Evolutionary conservation across 2,888 invertebrate genomes (phyloP), one percentile per base, ranked within the genome.

Genomic region (Sepiola atlantica): DNA sequence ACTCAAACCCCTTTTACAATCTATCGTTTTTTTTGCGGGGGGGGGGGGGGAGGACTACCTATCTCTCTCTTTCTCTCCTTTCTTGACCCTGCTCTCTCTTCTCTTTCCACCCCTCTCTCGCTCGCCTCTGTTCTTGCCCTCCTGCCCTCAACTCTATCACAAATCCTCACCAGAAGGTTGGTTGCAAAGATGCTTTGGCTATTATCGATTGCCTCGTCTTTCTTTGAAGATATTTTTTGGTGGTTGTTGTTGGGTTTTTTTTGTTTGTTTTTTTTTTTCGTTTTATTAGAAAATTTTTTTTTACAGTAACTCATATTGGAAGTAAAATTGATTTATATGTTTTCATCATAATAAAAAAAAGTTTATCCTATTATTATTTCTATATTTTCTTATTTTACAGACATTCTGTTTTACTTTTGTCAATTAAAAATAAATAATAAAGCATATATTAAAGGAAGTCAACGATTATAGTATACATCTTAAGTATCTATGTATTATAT

Each of bases 91-190:
- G 45, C 77, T 77, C 77, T 77, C 57, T 24, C 16, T 77, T 77
- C 77, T n/a, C 16, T 21, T 77, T 14, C n/a, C 16, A 28, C 61
- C 61, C 61, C 61, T 28, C 24, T 45, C 61, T 61, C 61, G 45
- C 45, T 61, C 61, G 32, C 77, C 45, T 45, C 45, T 45, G 45
- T 45, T 45, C 45, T 45, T 45, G 45, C 45, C 16, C n/a, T 77
- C n/a, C n/a, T 77, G 61, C 61, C 61, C 61, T 28, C 18, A 61
- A n/a, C 61, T 61, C 61, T n/a, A n/a, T 61, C 61, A 77, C 77
- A 77, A 77, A 77, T 77, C 77, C 77, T 77, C 77, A n/a, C 77
- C 77, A 77, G n/a, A 77, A 77, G 77, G 77, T 77, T 77, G n/a
- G n/a, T 77, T n/a, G 77, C 32, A 32, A 77, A 32, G n/a, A 77